Percentiles rank a stretch among this genome's conserved stretches.
Evolutionary conservation across 2,797 vertebrate species (phyloP).

Genomic region (Sternotherus odoratus): DNA sequence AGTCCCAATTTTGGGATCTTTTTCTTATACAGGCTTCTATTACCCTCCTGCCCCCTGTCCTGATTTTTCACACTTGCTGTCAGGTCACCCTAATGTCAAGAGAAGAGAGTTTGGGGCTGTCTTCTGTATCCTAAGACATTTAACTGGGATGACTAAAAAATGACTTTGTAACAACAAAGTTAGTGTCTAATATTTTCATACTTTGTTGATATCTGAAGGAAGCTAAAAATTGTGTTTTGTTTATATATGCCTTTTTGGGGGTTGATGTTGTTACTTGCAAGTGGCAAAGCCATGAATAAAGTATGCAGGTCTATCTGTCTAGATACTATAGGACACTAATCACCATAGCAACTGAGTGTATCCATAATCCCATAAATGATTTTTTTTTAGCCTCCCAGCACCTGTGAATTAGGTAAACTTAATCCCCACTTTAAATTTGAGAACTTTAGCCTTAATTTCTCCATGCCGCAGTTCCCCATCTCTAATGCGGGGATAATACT

Average conservation of each 20-base stretch:
- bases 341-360: neutral
- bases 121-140: neutral
- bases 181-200: neutral
- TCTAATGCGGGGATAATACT: neutral
- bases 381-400: neutral
- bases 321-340: neutral
- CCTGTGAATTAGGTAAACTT: neutral
- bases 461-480: neutral
- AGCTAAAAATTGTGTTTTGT: neutral
- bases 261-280: neutral
- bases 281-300: rapidly evolving
- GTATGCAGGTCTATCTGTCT: neutral
- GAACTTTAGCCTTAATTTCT: neutral
- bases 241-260: neutral
- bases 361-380: neutral
- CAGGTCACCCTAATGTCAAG: too few species aligned
- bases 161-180: neutral
- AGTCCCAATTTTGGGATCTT: too few species aligned
- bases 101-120: neutral
- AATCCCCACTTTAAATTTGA: neutral
- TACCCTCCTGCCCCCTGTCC: too few species aligned
- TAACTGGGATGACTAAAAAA: neutral
- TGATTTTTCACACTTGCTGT: too few species aligned
- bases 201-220: neutral
- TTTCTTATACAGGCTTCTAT: too few species aligned